Evolutionary conservation across 2,888 invertebrate species (phyloP).

Genomic region (Autographa pulchrina): DNA sequence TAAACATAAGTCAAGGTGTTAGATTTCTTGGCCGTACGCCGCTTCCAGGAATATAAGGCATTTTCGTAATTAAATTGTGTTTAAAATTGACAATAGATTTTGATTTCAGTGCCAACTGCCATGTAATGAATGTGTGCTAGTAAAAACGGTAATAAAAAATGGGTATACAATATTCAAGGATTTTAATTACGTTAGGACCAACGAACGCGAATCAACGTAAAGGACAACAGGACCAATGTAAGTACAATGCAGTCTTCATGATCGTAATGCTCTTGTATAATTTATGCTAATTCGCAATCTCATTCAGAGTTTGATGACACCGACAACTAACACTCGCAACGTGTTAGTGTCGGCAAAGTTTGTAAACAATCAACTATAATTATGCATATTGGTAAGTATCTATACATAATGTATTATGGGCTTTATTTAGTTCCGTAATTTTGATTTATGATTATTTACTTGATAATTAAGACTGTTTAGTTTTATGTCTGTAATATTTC

Average conservation of each 20-base stretch:
- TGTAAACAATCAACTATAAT: not conserved
- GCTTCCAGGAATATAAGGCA: not conserved
- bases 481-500: not conserved
- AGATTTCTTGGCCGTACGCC: conserved; percentile 7
- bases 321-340: not conserved
- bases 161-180: conserved; percentile 33
- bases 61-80: conserved; percentile 11
- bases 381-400: not conserved
- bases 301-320: conserved; percentile 5
- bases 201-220: conserved; percentile 26
- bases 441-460: conserved; percentile 4
- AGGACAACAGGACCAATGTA: conserved; percentile 28
- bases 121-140: conserved; percentile 25
- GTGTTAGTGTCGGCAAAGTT: not conserved
- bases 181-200: conserved; percentile 38
- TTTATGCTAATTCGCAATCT: conserved; percentile 6
- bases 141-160: conserved; percentile 39
- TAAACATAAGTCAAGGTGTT: conserved; percentile 6
- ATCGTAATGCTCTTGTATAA: not conserved
- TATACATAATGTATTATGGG: not conserved
- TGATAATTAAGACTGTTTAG: conserved; percentile 2
- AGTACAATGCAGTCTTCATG: not conserved
- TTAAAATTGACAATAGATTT: conserved; percentile 30
- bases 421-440: not conserved
- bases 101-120: conserved; percentile 20